Base-by-base conservation (phyloP, 2,113 vertebrate species). In the Pycnonotus jocosus region DNA sequence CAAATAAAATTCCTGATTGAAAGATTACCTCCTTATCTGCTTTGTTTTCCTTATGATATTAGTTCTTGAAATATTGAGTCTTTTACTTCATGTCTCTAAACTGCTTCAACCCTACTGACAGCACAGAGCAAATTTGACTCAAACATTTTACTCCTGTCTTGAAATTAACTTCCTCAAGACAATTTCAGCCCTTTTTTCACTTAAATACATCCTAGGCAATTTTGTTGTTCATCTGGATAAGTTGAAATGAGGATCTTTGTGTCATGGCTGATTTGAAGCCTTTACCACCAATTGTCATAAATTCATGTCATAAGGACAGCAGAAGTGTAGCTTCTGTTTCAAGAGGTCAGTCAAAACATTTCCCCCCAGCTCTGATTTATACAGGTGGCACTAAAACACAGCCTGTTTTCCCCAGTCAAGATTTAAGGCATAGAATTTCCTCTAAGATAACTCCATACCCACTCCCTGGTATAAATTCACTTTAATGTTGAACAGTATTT, bases 111-210 rank as follows among this genome's bases (percentile, higher is more conserved):
- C 50, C n/a, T 45, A 48, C 44, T 28, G 73, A 95, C 14, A 88
- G 73, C 28, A 80, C 37, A 82, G 48, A 90, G 56, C 35, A 93
- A 92, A 96, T 91, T 71, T 50, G 3, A 77, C 61, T 90, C 40
- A n/a, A 90, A 87, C 17, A 51, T 68, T 95, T 95, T 38, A 54
- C 38, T 82, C 40, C 17, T 87, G 57, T 54, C 89, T 85, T 72
- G 56, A 97, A 96, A 96, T 92, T 80, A 96, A 95, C 70, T 93
- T 96, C 90, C 79, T 69, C 1, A 0, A 96, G 81, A 70, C 77
- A 87, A 92, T 93, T 92, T 85, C 79, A 73, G 73, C 73, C 65
- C 60, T 42, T 71, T 93, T 94, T 91, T 60, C 25, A 54, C 85
- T 95, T 90, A 92, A 92, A 93, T 84, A 86, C 10, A 71, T 61